Evolutionary conservation across 2,797 vertebrate species (phyloP).

Genomic region (Acanthopagrus latus): DNA sequence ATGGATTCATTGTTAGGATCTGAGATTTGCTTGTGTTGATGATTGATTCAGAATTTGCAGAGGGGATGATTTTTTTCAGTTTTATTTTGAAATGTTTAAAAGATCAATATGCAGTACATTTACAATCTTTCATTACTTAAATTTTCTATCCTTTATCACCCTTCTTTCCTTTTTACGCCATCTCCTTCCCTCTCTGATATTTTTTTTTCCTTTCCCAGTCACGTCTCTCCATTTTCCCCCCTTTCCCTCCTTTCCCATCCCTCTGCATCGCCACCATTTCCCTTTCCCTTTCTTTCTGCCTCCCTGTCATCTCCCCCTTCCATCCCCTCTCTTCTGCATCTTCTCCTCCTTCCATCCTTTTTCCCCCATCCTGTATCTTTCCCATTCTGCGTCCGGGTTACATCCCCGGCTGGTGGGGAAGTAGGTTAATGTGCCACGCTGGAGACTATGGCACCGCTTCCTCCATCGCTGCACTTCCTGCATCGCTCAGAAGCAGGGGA

Average conservation of each 20-base stretch:
- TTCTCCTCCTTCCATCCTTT: conserved; percentile 5
- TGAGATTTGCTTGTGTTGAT: neutral
- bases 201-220: neutral
- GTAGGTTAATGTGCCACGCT: conserved; percentile 87
- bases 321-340: neutral
- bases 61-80: neutral
- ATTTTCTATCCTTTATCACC: neutral
- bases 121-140: neutral
- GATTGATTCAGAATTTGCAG: conserved; percentile 7
- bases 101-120: neutral
- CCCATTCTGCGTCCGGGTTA: conserved; percentile 56
- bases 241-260: neutral
- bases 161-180: too few species aligned
- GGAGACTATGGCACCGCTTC: conserved; percentile 58
- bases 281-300: neutral
- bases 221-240: neutral
- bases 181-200: neutral
- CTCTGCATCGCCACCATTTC: neutral
- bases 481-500: conserved; percentile 44
- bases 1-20: neutral
- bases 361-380: neutral
- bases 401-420: conserved; percentile 63
- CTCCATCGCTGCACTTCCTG: conserved; percentile 68
- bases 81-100: conserved; percentile 2
- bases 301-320: neutral